phyloP scores from a whole-genome alignment of 2,888 invertebrate species.

The Melanchra persicariae region DNA sequence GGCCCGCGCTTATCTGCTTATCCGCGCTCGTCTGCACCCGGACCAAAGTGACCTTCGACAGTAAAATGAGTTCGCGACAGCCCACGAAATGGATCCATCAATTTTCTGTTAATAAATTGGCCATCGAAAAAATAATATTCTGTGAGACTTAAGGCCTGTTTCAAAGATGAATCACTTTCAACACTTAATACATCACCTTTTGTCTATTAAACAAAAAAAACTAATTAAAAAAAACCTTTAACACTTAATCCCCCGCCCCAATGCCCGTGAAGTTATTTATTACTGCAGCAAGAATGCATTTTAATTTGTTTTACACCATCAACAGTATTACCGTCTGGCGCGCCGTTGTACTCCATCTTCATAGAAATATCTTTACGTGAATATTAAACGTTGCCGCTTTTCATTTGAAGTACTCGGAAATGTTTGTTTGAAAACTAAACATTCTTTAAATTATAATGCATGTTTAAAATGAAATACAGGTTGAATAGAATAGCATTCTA shows the following conservation, averaged over 20 bases:
- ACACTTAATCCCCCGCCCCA: slow-evolving; percentile 50
- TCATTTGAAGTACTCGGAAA: slow-evolving; percentile 33
- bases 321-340: slow-evolving; percentile 72
- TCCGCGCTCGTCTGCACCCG: no score
- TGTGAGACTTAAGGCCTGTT: background rate
- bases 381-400: slow-evolving; percentile 38
- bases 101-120: background rate
- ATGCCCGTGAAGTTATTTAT: slow-evolving; percentile 74
- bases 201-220: slow-evolving; percentile 23
- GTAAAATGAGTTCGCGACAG: background rate
- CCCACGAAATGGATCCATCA: slow-evolving; percentile 2
- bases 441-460: slow-evolving; percentile 8
- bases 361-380: slow-evolving; percentile 61
- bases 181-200: background rate
- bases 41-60: background rate
- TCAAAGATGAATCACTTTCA: slow-evolving; percentile 1
- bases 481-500: background rate
- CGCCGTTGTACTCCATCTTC: slow-evolving; percentile 58
- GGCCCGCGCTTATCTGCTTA: no score
- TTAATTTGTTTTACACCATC: slow-evolving; percentile 78
- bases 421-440: slow-evolving; percentile 1
- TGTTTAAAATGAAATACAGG: slow-evolving; percentile 12
- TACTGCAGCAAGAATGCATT: slow-evolving; percentile 76
- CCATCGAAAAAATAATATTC: background rate
- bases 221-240: slow-evolving; percentile 42